Base-by-base conservation (phyloP, 2,797 vertebrate species). In the Crocidura indochinensis region DNA sequence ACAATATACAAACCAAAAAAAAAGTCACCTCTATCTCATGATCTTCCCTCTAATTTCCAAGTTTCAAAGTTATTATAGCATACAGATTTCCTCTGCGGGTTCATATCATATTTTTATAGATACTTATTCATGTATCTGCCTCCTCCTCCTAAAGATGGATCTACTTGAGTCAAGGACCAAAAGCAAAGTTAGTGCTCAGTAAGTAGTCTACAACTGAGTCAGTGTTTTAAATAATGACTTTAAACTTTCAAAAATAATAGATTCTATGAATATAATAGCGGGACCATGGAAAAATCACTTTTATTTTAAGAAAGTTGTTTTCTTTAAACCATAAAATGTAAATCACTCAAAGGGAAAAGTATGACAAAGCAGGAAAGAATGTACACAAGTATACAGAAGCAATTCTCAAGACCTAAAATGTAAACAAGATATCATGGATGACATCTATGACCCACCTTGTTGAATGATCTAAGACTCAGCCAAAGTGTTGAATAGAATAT, bases 91-190 rank as follows among this genome's bases (percentile, higher is more conserved):
- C 47, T 60, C 69, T 29, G 11, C 19, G 72, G 51, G 2, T 38
- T 17, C 51, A 84, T 51, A 1, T n/a, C 29, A 46, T 62, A 53
- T 49, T 29, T 71, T 72, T 11, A 22, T 49, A 77, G 65, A 72
- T 29, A 72, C 79, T 87, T 93, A 60, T 44, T 20, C 26, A 73
- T 20, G 38, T 90, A 20, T 64, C 82, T 17, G 1, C 49, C 56
- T 83, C 38, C 22, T 44, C 44, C 8, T 78, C 27, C n/a, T 82
- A 73, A 72, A n/a, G 31, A 65, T 46, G 11, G 11, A 49, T 44
- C 47, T 78, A 53, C 20, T 67, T 56, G 56, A 65, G 6, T 88
- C 47, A 31, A 78, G 67, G 17, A 11, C 65, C 38, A 44, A 49
- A 46, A 72, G 72, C 15, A 67, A 53, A 78, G 27, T 47, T 26